These are phyloP conservation scores for Thelaira solivaga DNA, from an alignment of 2,888 invertebrate genomes.

Conservation along the genomic window DNA sequence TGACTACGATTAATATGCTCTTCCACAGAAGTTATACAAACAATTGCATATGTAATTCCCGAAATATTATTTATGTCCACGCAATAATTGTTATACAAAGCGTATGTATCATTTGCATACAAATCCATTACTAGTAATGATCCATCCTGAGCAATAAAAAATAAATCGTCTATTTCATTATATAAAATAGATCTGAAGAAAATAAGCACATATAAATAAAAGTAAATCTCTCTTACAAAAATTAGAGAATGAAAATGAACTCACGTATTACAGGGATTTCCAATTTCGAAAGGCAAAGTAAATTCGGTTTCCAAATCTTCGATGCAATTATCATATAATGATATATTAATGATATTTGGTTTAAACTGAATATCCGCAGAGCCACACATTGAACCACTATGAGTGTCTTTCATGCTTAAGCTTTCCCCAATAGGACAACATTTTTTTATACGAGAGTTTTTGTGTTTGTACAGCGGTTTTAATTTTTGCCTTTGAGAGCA, in stretches of 20 bases:
- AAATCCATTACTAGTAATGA: constrained; percentile 73
- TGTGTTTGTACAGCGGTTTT: background rate
- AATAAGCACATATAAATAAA: background rate
- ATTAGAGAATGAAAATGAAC: constrained; percentile 4
- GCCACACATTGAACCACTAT: constrained; percentile 69
- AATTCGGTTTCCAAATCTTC: constrained; percentile 72
- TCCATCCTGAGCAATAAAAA: constrained; percentile 75
- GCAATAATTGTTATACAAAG: constrained; percentile 72
- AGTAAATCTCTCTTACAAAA: too few species aligned
- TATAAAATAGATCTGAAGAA: constrained; percentile 69
- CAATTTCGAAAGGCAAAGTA: constrained; percentile 69
- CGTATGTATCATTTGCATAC: constrained; percentile 71
- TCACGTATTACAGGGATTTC: constrained; percentile 76
- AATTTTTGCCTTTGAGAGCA: constrained; percentile 71
- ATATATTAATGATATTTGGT: constrained; percentile 70
- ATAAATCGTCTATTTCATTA: constrained; percentile 68
- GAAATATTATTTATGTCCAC: constrained; percentile 72
- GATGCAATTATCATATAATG: constrained; percentile 75
- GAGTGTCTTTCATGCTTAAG: constrained; percentile 60
- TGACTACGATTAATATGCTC: constrained; percentile 69
- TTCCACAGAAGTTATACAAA: constrained; percentile 72
- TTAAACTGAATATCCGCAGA: constrained; percentile 64
- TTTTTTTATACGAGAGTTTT: constrained; percentile 15
- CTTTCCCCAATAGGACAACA: constrained; percentile 32
- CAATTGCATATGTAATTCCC: constrained; percentile 72